Percentiles rank a stretch among this genome's conserved stretches.
phyloP scores from a whole-genome alignment of 2,113 vertebrate genomes.

The Eira barbara region DNA sequence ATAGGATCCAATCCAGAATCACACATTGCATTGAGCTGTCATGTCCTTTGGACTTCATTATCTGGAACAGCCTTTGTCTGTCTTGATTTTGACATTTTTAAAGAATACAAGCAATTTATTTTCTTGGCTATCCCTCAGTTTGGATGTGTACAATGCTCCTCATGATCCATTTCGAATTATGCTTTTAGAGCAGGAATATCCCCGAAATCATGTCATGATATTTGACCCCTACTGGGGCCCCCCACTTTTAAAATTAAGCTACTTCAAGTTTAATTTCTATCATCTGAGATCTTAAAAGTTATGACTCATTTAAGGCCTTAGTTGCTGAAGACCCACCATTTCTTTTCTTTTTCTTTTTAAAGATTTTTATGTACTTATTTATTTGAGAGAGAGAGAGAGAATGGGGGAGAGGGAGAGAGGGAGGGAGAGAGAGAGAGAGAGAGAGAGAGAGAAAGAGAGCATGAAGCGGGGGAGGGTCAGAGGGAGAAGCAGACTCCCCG shows the following conservation, averaged over 20 bases:
- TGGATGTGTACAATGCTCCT: neutral
- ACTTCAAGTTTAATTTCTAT: neutral
- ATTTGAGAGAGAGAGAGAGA: no score
- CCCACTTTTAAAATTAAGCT: neutral
- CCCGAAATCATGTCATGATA: neutral
- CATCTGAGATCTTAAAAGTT: neutral
- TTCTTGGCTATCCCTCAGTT: neutral
- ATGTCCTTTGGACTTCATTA: neutral
- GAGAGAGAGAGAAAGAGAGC: no score
- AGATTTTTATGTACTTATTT: no score
- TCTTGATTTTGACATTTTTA: slow-evolving; percentile 10
- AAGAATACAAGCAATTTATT: slow-evolving; percentile 11
- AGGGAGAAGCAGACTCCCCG: no score
- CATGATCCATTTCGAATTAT: neutral
- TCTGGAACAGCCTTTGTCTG: neutral
- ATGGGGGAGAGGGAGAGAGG: no score
- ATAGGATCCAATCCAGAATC: neutral
- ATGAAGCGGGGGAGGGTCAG: no score
- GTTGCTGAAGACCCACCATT: neutral
- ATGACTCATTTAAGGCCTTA: neutral
- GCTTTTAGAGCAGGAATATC: neutral
- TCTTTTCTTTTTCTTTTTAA: neutral
- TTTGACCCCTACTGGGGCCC: neutral
- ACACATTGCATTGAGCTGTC: neutral
- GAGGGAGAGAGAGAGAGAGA: no score